Evolutionary conservation across 2,113 vertebrate genomes (phyloP).

Genomic region (Pomatostomus ruficeps): DNA sequence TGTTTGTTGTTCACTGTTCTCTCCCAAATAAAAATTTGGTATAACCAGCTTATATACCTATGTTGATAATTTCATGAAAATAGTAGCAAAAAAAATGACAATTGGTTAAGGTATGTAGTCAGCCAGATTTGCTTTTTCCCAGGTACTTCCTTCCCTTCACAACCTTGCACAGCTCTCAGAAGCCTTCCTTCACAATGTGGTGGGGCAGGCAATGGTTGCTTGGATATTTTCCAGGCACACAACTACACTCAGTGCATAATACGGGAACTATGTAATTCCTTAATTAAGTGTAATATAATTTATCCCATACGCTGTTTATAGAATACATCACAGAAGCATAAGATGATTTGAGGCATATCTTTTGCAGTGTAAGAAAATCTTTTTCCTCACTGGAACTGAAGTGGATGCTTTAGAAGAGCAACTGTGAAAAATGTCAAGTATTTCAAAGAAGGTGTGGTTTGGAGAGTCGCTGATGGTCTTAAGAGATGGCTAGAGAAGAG

Average conservation of each 20-base stretch:
- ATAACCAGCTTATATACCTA: neutral
- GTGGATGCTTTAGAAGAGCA: neutral
- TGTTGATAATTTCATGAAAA: neutral
- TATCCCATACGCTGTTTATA: neutral
- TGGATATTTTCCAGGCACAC: neutral
- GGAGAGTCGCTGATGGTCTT: neutral
- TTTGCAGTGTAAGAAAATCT: neutral
- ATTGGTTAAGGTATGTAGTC: neutral
- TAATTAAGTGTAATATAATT: neutral
- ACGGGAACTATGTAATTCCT: neutral
- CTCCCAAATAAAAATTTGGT: neutral
- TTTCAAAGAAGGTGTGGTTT: neutral
- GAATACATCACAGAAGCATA: neutral
- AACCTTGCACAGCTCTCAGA: neutral
- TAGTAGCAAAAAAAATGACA: accelerated
- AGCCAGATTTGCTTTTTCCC: neutral
- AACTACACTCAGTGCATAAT: neutral
- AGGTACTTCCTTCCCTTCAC: neutral
- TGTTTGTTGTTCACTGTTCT: neutral
- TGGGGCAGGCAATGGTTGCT: neutral
- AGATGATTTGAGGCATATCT: neutral
- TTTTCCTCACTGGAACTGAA: neutral
- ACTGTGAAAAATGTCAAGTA: neutral
- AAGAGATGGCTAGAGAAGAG: neutral
- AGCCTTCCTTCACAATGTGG: neutral